Base-by-base conservation (phyloP, 2,797 vertebrate genomes). In the Dendrocincla tyrannina region DNA sequence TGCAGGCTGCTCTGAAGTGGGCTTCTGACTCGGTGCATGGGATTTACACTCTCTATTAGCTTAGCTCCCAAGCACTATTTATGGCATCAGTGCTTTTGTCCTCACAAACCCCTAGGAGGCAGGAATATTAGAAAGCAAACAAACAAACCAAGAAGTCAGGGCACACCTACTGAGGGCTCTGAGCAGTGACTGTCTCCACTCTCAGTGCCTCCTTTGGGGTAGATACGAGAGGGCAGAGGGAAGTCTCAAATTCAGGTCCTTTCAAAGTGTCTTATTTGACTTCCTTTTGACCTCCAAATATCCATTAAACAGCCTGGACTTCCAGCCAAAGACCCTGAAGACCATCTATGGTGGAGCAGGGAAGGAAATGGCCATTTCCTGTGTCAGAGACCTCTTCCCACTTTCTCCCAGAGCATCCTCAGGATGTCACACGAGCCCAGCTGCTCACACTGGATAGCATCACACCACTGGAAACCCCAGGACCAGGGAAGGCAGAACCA, bases 111-210 rank as follows among this genome's bases (percentile, higher is more conserved):
- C 60, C 62, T 41, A 1, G 0, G 68, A 82, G 18, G 64, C 11
- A 91, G 86, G 83, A 77, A 63, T 88, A 91, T 68, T 33, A 83
- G 77, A 83, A 68, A 62, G 56, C 33, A 85, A 95, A 74, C 49
- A 94, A 93, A 60, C 76, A 59, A 62, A 59, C 17, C 47, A 73
- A 70, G 52, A 82, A 82, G 55, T 42, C 75, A 49, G 53, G 82
- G 49, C 30, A 67, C 27, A 42, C 8, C 39, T 47, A 8, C 20
- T 3, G 16, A 52, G 73, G 59, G 27, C 42, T 59, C 56, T 9
- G 24, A 76, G 74, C 1, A 1, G 42, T 1, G 17, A 28, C 47
- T 0, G 33, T 44, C n/a, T 50, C 28, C 9, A 2, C 33, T 67
- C 22, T 59, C 63, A 10, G 16, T 1, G 0, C 33, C 27, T 76